A percentile compares a stretch with the other conserved stretches of the same genome.
Conservation (phyloP, 92 coral and sea anemone genomes). For the Epizoanthus scotinus region DNA sequence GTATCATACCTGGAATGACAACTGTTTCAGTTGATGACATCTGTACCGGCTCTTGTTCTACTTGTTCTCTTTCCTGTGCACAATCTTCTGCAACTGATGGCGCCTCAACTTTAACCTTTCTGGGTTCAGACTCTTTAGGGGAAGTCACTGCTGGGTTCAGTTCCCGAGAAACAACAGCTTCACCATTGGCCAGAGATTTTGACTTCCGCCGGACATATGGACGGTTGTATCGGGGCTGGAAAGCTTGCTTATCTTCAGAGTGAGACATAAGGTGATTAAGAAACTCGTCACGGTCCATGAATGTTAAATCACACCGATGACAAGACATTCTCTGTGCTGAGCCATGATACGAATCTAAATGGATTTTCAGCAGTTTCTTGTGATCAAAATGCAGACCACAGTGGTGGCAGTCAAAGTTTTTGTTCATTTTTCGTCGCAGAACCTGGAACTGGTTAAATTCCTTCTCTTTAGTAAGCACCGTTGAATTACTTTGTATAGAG, state of each 20-base stretch:
- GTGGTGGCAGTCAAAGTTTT: slow-evolving; percentile 71
- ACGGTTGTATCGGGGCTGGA: slow-evolving; percentile 43
- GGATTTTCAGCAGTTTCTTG: slow-evolving; percentile 85
- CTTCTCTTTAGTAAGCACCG: slow-evolving; percentile 1
- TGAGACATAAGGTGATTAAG: slow-evolving; percentile 86
- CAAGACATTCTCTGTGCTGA: slow-evolving; percentile 69
- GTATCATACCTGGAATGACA: slow-evolving; percentile 23
- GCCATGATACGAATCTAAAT: slow-evolving; percentile 88
- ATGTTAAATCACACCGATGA: slow-evolving; percentile 71
- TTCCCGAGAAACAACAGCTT: slow-evolving; percentile 59
- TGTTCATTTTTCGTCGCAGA: slow-evolving; percentile 62
- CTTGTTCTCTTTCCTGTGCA: not conserved
- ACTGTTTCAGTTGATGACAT: slow-evolving; percentile 15
- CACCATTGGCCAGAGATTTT: slow-evolving; percentile 44
- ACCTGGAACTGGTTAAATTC: slow-evolving; percentile 50
- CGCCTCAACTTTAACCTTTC: not conserved
- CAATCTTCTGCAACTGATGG: not conserved
- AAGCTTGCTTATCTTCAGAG: slow-evolving; percentile 51
- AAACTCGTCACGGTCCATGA: slow-evolving; percentile 69
- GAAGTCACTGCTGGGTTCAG: slow-evolving; percentile 42
- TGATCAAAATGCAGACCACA: slow-evolving; percentile 85
- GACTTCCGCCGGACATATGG: slow-evolving; percentile 43
- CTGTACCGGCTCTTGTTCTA: not conserved
- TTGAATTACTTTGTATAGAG: slow-evolving; percentile 1
- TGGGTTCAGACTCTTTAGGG: slow-evolving; percentile 10